Evolutionary conservation across 2,113 vertebrate genomes (phyloP), one percentile per base, ranked within the genome.

Genomic region (Mugil cephalus): DNA sequence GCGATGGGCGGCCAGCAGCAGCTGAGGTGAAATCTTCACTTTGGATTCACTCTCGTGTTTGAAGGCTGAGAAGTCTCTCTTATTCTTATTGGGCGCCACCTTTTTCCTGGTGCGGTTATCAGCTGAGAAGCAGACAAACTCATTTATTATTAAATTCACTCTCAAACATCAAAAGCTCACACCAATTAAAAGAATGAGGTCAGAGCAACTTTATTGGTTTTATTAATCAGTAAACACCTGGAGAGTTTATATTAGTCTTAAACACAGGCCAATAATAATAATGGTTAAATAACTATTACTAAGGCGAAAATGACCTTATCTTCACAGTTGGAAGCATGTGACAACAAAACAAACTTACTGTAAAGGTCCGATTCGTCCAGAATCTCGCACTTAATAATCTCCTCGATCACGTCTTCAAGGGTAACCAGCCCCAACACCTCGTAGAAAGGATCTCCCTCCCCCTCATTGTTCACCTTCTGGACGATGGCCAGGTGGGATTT

Each of bases 401-500:
- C 97, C 90, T 99, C 97, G 0, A 99, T 97, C 68, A 99, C 97
- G 0, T 99, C 98, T 76, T 99, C 98, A 11, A 99, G 92, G 0
- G 97, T 99, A 81, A 99, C 97, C 88, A 99, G 74, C 15, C 98
- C 98, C 90, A 98, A 30, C 52, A 99, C 98, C 83, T 99, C 97
- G 0, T 99, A 99, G 93, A 99, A 99, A 0, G 98, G 98, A 74
- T 99, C 97, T 0, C 98, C 97, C 42, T 99, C 97, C 0, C 98
- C 98, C 83, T 99, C 98, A 0, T 95, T 99, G 91, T 99, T 99
- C 70, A 99, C 98, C 90, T 96, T 99, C 94, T 99, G 98, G 77
- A 99, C 98, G 0, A 99, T 99, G 80, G 98, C 98, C 95, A 99
- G 88, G 88, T 99, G 98, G 4, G 98, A 99, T 59, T 98, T 99